Conservation (phyloP, 2,888 invertebrate genomes). For the Frankliniella intonsa region DNA sequence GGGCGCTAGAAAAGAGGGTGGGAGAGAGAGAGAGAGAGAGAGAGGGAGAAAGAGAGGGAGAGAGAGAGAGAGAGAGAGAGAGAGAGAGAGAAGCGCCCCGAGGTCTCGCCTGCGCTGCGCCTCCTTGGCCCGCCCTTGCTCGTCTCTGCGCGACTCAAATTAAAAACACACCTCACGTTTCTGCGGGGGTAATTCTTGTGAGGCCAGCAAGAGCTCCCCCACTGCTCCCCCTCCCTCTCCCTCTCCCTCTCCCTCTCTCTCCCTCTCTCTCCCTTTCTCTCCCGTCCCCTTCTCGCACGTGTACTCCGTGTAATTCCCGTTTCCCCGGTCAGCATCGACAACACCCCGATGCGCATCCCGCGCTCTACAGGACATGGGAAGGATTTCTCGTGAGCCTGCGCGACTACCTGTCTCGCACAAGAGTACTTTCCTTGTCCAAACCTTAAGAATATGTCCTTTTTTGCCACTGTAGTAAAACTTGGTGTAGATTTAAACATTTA, state of each 20-base stretch:
- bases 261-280: background rate
- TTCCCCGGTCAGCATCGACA: background rate
- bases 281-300: background rate
- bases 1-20: background rate
- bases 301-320: background rate
- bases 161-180: conserved; percentile 25
- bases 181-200: conserved; percentile 21
- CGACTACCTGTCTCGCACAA: too few species aligned
- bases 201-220: background rate
- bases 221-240: background rate
- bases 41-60: background rate
- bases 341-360: too few species aligned
- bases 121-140: background rate
- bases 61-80: background rate
- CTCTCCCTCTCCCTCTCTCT: conserved; percentile 7
- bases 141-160: conserved; percentile 14
- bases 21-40: background rate
- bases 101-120: background rate
- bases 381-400: too few species aligned
- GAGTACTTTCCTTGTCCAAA: too few species aligned
- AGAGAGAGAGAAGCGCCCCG: background rate
- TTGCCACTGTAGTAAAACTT: too few species aligned
- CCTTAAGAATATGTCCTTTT: too few species aligned
- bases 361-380: too few species aligned
- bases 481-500: too few species aligned